Conservation (phyloP, 2,113 vertebrate genomes). For the Labrus mixtus region DNA sequence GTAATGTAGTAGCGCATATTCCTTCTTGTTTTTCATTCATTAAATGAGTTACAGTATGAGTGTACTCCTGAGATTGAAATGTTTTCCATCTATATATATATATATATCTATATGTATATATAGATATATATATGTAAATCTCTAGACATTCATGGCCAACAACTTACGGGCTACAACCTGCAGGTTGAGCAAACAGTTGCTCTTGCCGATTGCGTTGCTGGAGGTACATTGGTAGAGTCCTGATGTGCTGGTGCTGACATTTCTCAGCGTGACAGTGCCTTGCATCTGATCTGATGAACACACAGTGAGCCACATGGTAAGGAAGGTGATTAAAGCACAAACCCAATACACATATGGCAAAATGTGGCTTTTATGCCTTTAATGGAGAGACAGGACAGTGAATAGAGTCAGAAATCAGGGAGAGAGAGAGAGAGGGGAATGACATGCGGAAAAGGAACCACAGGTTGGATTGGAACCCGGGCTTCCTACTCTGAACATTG, state of each 20-base stretch:
- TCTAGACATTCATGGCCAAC: not conserved
- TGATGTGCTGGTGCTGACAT: conserved; percentile 93
- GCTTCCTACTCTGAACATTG: no score
- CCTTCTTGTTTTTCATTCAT: no score
- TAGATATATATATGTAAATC: not conserved
- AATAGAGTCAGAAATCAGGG: no score
- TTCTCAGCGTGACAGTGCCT: conserved; percentile 93
- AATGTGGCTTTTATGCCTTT: no score
- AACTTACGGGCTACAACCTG: conserved; percentile 96
- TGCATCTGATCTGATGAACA: conserved; percentile 92
- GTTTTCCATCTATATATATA: conserved; percentile 7
- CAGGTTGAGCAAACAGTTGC: conserved; percentile 94
- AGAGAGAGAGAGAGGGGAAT: no score
- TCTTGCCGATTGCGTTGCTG: conserved; percentile 95
- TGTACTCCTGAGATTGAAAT: not conserved
- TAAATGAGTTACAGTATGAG: no score
- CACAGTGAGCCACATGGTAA: conserved; percentile 27
- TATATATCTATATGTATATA: no score
- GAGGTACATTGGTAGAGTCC: conserved; percentile 97
- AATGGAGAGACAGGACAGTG: no score
- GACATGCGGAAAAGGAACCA: no score
- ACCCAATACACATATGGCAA: not conserved
- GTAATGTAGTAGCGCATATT: no score
- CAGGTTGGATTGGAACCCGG: no score
- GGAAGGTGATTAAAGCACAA: conserved; percentile 12